Evolutionary conservation across 2,113 vertebrate species (phyloP).

Genomic region (Cavia porcellus): DNA sequence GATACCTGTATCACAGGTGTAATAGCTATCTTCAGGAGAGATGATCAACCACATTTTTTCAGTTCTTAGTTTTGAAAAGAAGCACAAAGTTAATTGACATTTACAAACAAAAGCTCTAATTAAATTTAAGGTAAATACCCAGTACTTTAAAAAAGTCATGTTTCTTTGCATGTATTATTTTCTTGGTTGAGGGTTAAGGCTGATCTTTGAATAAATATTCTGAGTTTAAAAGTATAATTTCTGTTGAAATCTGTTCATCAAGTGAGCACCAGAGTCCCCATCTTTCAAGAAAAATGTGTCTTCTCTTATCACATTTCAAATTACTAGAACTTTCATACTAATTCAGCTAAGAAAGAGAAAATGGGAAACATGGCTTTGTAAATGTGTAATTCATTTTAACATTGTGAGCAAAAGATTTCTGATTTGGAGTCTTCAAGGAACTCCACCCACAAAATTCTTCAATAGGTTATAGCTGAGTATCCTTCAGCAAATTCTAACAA

Average conservation of each 20-base stretch:
- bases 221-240: constrained; percentile 48
- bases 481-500: background rate
- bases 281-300: constrained; percentile 53
- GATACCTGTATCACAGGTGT: constrained; percentile 8
- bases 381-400: constrained; percentile 39
- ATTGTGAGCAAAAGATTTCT: constrained; percentile 26
- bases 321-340: constrained; percentile 31
- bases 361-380: constrained; percentile 56
- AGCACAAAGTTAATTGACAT: constrained; percentile 29
- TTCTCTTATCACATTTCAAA: constrained; percentile 61
- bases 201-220: constrained; percentile 36
- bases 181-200: background rate
- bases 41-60: constrained; percentile 28
- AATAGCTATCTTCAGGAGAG: constrained; percentile 59
- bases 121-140: constrained; percentile 51
- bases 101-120: constrained; percentile 26
- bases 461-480: constrained; percentile 13
- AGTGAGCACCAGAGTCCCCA: background rate
- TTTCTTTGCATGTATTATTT: background rate
- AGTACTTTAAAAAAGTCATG: background rate
- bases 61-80: constrained; percentile 54
- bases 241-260: background rate
- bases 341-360: constrained; percentile 48
- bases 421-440: constrained; percentile 52
- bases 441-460: constrained; percentile 1